phyloP scores from a whole-genome alignment of 2,113 vertebrate genomes.

The Takifugu flavidus region DNA sequence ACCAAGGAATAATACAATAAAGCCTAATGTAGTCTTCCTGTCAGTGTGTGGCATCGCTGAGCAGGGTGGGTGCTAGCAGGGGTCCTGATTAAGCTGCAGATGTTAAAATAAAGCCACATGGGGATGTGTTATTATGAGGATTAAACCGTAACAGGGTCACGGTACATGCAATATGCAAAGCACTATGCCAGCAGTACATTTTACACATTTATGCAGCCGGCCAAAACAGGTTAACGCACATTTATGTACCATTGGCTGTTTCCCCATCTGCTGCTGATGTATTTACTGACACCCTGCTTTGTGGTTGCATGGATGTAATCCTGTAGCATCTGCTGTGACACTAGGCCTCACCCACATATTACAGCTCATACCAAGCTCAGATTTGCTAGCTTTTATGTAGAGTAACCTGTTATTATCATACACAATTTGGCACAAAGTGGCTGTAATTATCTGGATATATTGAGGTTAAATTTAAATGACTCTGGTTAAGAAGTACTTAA shows the following conservation, averaged over 20 bases:
- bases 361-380: constrained; percentile 17
- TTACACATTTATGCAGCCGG: constrained; percentile 5
- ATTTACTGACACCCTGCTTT: constrained; percentile 21
- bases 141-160: constrained; percentile 45
- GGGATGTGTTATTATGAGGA: constrained; percentile 38
- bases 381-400: constrained; percentile 32
- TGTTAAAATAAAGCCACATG: constrained; percentile 54
- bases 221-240: background rate
- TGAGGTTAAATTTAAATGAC: constrained; percentile 23
- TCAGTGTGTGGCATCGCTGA: constrained; percentile 1
- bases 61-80: constrained; percentile 11
- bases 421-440: constrained; percentile 13
- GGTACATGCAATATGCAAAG: constrained; percentile 16
- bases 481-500: constrained; percentile 3
- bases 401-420: background rate
- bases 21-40: constrained; percentile 4
- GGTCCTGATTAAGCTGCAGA: constrained; percentile 50
- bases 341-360: constrained; percentile 36
- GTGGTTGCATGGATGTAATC: constrained; percentile 18
- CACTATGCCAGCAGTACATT: constrained; percentile 15
- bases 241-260: background rate
- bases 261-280: constrained; percentile 21
- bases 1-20: background rate
- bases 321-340: constrained; percentile 17
- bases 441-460: constrained; percentile 42